Conservation (phyloP, 2,888 invertebrate genomes). For the Phyllotreta striolata region DNA sequence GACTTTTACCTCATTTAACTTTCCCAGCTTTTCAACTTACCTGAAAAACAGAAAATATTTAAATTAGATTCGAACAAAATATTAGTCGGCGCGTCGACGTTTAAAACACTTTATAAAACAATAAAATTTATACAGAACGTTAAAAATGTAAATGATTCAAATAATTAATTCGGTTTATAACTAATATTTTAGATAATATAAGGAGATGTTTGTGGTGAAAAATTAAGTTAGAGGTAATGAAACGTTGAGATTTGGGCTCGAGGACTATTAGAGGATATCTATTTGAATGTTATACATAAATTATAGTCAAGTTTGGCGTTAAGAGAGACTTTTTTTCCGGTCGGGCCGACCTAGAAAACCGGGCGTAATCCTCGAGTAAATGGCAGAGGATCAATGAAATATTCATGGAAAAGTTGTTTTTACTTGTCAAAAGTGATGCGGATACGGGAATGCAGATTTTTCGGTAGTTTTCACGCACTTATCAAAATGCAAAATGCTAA, state of each 20-base stretch:
- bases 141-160: too few relatives aligned
- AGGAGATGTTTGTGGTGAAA: too few relatives aligned
- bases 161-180: too few relatives aligned
- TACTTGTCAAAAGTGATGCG: slow-evolving; percentile 15
- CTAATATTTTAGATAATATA: too few relatives aligned
- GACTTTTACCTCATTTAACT: slow-evolving; percentile 16
- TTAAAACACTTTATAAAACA: too few relatives aligned
- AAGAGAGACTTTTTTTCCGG: slow-evolving; percentile 10
- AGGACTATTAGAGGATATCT: slow-evolving; percentile 7
- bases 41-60: slow-evolving; percentile 27
- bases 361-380: slow-evolving; percentile 22
- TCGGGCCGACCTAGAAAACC: slow-evolving; percentile 3
- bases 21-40: slow-evolving; percentile 20
- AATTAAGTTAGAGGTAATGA: too few relatives aligned
- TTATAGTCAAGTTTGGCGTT: slow-evolving; percentile 23
- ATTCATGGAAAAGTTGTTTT: slow-evolving; percentile 24
- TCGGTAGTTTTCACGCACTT: not conserved
- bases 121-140: not conserved
- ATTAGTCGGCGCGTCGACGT: not conserved
- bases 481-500: not conserved
- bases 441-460: slow-evolving; percentile 12
- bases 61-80: slow-evolving; percentile 24
- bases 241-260: not conserved
- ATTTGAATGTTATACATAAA: slow-evolving; percentile 25
- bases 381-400: slow-evolving; percentile 21